Percentiles rank a stretch among this genome's conserved stretches.
These are phyloP conservation scores for Temnothorax ravouxi DNA, from an alignment of 2,888 invertebrate genomes.

Conservation along the genomic window DNA sequence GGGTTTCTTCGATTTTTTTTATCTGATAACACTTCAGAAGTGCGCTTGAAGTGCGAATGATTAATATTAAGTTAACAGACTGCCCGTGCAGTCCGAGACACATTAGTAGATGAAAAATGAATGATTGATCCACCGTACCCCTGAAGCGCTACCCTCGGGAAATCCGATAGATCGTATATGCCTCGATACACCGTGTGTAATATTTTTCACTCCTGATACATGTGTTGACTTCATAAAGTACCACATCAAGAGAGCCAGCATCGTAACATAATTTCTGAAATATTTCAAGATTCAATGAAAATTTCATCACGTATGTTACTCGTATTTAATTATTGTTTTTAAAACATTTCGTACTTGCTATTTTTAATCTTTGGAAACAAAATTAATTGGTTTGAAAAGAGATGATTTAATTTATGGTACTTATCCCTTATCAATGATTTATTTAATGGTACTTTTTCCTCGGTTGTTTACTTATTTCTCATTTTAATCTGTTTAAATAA, in stretches of 20 bases:
- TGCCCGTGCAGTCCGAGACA: constrained; percentile 28
- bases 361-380: neutral
- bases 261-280: constrained; percentile 41
- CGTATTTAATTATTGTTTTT: neutral
- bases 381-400: neutral
- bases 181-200: constrained; percentile 79
- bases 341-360: neutral
- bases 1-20: neutral
- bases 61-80: constrained; percentile 55
- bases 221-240: constrained; percentile 51
- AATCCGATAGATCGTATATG: constrained; percentile 83
- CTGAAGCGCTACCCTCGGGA: constrained; percentile 82
- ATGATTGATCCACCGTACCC: constrained; percentile 79
- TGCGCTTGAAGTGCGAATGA: constrained; percentile 9
- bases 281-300: neutral
- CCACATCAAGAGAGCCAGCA: constrained; percentile 36
- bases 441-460: neutral
- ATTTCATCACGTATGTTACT: neutral
- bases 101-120: constrained; percentile 71
- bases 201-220: constrained; percentile 79
- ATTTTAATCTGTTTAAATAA: neutral
- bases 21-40: neutral
- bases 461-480: neutral
- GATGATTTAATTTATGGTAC: neutral
- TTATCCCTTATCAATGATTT: neutral